Evolutionary conservation across 1,140 invertebrate species (phyloP).

Genomic region (Hyphantria cunea): DNA sequence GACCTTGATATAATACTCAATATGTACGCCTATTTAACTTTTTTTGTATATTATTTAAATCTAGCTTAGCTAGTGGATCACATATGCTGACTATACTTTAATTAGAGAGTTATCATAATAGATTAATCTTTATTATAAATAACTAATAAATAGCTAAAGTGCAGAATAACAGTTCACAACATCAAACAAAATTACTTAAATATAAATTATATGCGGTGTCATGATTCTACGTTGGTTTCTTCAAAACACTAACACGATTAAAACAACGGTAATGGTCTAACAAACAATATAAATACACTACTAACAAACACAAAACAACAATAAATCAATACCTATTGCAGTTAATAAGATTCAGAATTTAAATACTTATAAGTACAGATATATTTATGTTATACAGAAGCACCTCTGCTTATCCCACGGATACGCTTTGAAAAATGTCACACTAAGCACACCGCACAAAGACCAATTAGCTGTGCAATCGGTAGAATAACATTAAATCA

Average conservation of each 20-base stretch:
- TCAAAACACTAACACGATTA: background rate
- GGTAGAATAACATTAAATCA: background rate
- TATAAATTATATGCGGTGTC: background rate
- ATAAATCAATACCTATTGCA: background rate
- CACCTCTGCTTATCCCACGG: constrained; percentile 24
- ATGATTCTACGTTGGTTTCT: background rate
- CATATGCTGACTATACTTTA: constrained; percentile 8
- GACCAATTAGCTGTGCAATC: constrained; percentile 5
- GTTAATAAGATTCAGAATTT: constrained; percentile 9
- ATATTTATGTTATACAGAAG: constrained; percentile 28
- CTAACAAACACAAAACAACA: background rate
- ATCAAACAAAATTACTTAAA: background rate
- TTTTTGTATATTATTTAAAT: constrained; percentile 8
- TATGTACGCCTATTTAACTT: background rate
- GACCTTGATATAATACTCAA: background rate
- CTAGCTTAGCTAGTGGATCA: constrained; percentile 26
- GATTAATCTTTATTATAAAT: no score
- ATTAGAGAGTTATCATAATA: background rate
- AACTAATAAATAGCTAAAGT: no score
- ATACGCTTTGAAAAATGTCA: constrained; percentile 11
- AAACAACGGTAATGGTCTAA: no score
- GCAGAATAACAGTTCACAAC: no score
- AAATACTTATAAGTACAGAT: constrained; percentile 20
- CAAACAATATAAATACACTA: no score
- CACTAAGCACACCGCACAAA: constrained; percentile 1